These are phyloP conservation scores for Aphelenchoides avenae DNA, from an alignment of 1,140 invertebrate genomes.

Conservation along the genomic window DNA sequence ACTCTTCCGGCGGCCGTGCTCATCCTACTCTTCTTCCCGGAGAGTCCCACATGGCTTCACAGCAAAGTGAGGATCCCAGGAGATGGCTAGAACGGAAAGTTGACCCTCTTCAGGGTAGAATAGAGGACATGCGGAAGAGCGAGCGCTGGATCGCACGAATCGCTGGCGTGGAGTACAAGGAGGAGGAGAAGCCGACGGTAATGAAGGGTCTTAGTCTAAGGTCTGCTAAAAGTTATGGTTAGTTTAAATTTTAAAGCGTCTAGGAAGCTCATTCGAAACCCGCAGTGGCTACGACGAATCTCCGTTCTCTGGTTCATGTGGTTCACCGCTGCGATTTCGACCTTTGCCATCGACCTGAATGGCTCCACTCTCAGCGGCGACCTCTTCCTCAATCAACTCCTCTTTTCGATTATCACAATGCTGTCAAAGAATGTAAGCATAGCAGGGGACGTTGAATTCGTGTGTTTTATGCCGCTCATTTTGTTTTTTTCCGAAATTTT, in stretches of 20 bases:
- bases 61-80: too few relatives aligned
- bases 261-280: slow-evolving; percentile 20
- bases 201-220: too few relatives aligned
- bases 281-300: slow-evolving; percentile 12
- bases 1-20: slow-evolving; percentile 42
- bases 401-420: slow-evolving; percentile 48
- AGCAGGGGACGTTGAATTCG: too few relatives aligned
- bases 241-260: too few relatives aligned
- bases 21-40: slow-evolving; percentile 45
- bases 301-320: slow-evolving; percentile 44
- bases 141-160: slow-evolving; percentile 42
- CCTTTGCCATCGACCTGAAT: slow-evolving; percentile 51
- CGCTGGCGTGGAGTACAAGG: slow-evolving; percentile 41
- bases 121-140: slow-evolving; percentile 42
- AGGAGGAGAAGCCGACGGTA: slow-evolving; percentile 35
- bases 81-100: too few relatives aligned
- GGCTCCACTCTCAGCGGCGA: slow-evolving; percentile 42
- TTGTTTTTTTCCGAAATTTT: too few relatives aligned
- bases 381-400: slow-evolving; percentile 51
- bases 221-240: too few relatives aligned
- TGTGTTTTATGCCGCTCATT: too few relatives aligned
- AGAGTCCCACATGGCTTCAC: slow-evolving; percentile 47
- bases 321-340: slow-evolving; percentile 44
- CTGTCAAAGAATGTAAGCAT: slow-evolving; percentile 45
- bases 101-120: slow-evolving; percentile 30